These are phyloP conservation scores for Volucella inflata DNA, from an alignment of 2,888 invertebrate genomes.

Conservation along the genomic window DNA sequence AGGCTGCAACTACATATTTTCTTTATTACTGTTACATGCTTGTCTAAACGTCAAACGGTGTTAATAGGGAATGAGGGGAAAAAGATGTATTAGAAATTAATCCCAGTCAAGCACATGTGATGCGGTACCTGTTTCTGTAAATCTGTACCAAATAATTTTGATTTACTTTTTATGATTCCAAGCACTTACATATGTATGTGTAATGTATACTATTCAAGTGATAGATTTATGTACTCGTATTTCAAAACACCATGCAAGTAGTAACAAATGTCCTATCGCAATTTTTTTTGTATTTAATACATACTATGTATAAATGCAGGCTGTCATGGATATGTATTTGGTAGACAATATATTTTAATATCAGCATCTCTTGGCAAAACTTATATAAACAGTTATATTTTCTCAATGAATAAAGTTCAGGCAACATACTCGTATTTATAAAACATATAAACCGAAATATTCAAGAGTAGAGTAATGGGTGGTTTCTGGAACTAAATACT, in stretches of 20 bases:
- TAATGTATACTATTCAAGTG: conserved; percentile 56
- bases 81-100: conserved; percentile 58
- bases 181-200: not conserved
- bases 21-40: conserved; percentile 46
- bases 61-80: not conserved
- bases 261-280: conserved; percentile 61
- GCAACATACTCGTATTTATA: no score
- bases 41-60: conserved; percentile 24
- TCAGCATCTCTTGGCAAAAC: no score
- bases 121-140: conserved; percentile 52
- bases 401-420: no score
- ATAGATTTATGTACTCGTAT: conserved; percentile 54
- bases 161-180: conserved; percentile 64
- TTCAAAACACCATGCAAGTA: conserved; percentile 25
- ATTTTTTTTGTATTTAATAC: conserved; percentile 59
- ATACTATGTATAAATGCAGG: no score
- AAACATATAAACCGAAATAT: no score
- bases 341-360: no score
- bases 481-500: not conserved
- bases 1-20: conserved; percentile 11
- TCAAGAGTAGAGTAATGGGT: no score
- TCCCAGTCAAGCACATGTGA: conserved; percentile 49
- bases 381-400: no score
- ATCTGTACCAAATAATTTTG: conserved; percentile 66
- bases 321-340: no score